Evolutionary conservation across 2,888 invertebrate genomes (phyloP).

Genomic region (Nephrotoma flavescens): DNA sequence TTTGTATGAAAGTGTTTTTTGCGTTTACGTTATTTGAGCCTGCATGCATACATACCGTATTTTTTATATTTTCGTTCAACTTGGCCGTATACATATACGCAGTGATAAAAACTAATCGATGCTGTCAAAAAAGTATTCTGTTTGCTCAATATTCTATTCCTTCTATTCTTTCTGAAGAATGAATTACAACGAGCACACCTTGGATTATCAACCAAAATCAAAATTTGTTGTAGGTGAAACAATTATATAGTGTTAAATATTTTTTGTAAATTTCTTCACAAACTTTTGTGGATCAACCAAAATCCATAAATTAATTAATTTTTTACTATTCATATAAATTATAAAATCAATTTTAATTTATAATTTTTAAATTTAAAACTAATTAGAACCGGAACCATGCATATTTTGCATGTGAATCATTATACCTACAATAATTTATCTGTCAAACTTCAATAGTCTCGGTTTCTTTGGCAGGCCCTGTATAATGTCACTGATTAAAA

Average conservation of each 20-base stretch:
- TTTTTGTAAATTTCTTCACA: neutral
- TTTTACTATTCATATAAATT: neutral
- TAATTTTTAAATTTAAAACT: neutral
- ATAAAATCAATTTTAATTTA: neutral
- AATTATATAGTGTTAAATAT: neutral
- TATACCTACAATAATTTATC: neutral
- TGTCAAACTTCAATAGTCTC: neutral
- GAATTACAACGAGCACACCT: neutral
- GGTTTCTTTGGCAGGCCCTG: neutral
- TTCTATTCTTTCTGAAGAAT: no score
- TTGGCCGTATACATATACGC: no score
- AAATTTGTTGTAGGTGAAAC: neutral
- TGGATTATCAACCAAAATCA: neutral
- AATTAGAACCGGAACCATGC: neutral
- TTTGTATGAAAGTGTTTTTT: no score
- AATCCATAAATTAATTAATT: neutral
- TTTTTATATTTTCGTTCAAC: no score
- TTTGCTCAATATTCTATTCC: no score
- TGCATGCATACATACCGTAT: no score
- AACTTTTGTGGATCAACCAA: neutral
- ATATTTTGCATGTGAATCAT: neutral
- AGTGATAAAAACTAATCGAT: no score
- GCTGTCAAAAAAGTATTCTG: no score
- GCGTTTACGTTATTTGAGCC: no score
- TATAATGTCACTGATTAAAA: neutral